phyloP scores from a whole-genome alignment of 2,797 vertebrate species.

The Denticeps clupeoides region DNA sequence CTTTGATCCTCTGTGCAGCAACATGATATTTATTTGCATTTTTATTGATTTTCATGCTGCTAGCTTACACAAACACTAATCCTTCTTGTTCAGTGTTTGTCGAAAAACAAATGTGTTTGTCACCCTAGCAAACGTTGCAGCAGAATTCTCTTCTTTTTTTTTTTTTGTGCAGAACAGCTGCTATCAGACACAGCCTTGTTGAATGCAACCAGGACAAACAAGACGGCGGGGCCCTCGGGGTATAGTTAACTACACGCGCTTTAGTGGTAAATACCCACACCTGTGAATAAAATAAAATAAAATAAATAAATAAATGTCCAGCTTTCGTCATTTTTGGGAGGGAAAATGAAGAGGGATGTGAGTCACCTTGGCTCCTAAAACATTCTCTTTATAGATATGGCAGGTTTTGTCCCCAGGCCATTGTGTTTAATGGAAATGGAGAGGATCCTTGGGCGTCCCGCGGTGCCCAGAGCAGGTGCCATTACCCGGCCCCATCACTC shows the following conservation, averaged over 20 bases:
- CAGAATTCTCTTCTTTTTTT: no score
- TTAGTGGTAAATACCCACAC: no score
- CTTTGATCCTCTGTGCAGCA: no score
- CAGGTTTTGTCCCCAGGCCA: slow-evolving; percentile 20
- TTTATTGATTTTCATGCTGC: no score
- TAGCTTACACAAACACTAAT: no score
- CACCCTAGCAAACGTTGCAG: no score
- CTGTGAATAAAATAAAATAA: no score
- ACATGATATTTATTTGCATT: no score
- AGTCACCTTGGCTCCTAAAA: slow-evolving; percentile 21
- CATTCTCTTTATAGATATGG: slow-evolving; percentile 24
- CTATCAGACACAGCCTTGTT: background rate
- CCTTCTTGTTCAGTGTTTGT: no score
- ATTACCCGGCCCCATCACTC: slow-evolving; percentile 18
- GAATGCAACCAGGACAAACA: background rate
- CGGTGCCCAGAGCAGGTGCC: slow-evolving; percentile 14
- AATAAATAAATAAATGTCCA: no score
- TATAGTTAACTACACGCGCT: background rate
- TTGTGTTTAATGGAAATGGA: slow-evolving; percentile 24
- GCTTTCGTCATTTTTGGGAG: background rate
- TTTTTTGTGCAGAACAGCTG: no score
- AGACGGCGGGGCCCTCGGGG: background rate
- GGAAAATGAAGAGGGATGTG: slow-evolving; percentile 17
- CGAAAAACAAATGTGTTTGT: no score
- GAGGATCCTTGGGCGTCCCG: slow-evolving; percentile 14